phyloP scores from a whole-genome alignment of 1,140 invertebrate species.

The Polypedilum vanderplanki region DNA sequence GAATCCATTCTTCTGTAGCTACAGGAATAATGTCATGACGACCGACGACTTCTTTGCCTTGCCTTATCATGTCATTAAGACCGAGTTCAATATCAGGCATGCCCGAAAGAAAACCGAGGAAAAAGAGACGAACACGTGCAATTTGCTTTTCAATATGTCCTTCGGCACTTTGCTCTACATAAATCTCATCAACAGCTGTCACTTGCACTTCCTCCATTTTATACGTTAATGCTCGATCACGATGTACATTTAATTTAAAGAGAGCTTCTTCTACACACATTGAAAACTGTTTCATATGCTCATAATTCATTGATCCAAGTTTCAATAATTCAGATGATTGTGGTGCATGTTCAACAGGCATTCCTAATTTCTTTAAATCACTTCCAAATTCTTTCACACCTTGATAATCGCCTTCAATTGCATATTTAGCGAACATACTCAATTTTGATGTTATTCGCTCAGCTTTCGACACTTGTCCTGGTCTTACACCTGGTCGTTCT shows the following conservation, averaged over 20 bases:
- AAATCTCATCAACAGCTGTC: slow-evolving; percentile 92
- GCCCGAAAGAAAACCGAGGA: slow-evolving; percentile 84
- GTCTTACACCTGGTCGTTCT: slow-evolving; percentile 90
- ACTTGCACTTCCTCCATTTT: slow-evolving; percentile 98
- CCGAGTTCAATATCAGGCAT: slow-evolving; percentile 96
- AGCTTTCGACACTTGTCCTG: slow-evolving; percentile 91
- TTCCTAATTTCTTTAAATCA: slow-evolving; percentile 83
- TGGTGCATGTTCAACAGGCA: slow-evolving; percentile 95
- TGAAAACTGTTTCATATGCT: slow-evolving; percentile 88
- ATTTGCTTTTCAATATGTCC: slow-evolving; percentile 86
- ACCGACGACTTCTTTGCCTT: slow-evolving; percentile 98
- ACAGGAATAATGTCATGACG: slow-evolving; percentile 98
- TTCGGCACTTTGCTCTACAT: slow-evolving; percentile 83
- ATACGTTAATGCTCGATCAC: slow-evolving; percentile 86
- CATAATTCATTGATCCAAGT: slow-evolving; percentile 80
- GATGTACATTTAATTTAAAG: slow-evolving; percentile 72
- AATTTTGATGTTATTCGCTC: slow-evolving; percentile 84
- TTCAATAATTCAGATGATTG: slow-evolving; percentile 95
- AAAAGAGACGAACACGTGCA: slow-evolving; percentile 89
- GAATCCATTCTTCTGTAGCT: slow-evolving; percentile 98
- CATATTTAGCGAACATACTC: slow-evolving; percentile 88
- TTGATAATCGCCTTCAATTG: slow-evolving; percentile 88
- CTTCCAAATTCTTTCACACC: slow-evolving; percentile 88
- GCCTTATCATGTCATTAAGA: slow-evolving; percentile 91
- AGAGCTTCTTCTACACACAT: slow-evolving; percentile 82